Base-by-base conservation (phyloP, 2,888 invertebrate species). In the Elysia crispata region DNA sequence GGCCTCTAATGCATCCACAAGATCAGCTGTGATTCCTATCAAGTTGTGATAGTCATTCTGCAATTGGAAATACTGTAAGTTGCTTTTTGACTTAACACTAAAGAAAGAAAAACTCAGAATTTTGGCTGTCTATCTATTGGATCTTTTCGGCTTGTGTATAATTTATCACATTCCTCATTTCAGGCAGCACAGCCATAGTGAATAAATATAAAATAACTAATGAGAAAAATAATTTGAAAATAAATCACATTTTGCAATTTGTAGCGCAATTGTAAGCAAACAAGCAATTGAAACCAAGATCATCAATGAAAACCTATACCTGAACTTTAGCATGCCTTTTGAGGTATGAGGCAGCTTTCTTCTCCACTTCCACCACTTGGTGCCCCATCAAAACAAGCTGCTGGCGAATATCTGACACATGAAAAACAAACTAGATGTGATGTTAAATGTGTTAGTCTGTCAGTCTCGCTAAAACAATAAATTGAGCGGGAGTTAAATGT, bases 1-100 rank as follows among this genome's bases (percentile, higher is more conserved):
- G 82, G 92, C 92, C 89, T 95, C 94, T 72, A 95, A 89, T 13
- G 94, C 94, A 80, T 92, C 92, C 0, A 94, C 94, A 77, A 95
- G 90, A 87, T 94, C 94, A 54, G 94, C 93, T 1, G 95, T 93
- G n/a, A 95, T 92, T 20, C 92, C 91, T 79, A 93, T 92, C 49
- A 93, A 84, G 82, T 91, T 92, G 92, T 92, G 91, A 82, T 92
- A 92, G 84, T 92, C 92, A 28, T 90, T 92, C 94, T 94, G 86
- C 6, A 67, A 78, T n/a, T n/a, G n/a, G n/a, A n/a, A n/a, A n/a
- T n/a, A n/a, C 15, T 20, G 11, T 23, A 20, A 64, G 11, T 11
- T 64, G 13, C 15, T 64, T 64, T 20, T 23, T 23, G 8, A 20
- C 64, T 23, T 20, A 23, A 64, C 11, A 23, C 20, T 11, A 20